A percentile compares a stretch with the other conserved stretches of the same genome.
These are phyloP conservation scores for Aotus griseimembra DNA, from an alignment of 2,797 vertebrate genomes.

Conservation along the genomic window DNA sequence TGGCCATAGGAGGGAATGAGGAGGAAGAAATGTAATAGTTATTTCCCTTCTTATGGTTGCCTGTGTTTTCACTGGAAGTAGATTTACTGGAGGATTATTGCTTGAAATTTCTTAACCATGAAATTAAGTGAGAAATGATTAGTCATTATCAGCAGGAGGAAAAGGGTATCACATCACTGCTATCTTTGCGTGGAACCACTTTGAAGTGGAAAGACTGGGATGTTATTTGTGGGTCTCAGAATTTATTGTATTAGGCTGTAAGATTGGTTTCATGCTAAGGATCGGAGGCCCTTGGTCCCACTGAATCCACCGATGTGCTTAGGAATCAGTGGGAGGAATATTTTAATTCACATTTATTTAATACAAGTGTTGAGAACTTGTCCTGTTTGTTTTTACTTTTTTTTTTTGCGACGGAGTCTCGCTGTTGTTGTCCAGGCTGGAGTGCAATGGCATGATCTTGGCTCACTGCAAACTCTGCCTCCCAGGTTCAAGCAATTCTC, in stretches of 20 bases:
- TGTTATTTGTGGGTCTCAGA: neutral
- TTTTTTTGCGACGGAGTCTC: neutral
- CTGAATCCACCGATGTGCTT: neutral
- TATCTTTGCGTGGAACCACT: neutral
- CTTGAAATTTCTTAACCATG: neutral
- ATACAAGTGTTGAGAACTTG: neutral
- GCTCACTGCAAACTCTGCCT: neutral
- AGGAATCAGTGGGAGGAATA: neutral
- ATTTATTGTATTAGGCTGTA: neutral
- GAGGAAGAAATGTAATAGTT: neutral
- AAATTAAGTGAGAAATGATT: neutral
- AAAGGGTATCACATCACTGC: neutral
- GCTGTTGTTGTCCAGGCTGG: neutral
- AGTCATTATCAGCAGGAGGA: neutral
- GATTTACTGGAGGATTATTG: neutral
- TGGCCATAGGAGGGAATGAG: neutral
- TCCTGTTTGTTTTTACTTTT: neutral
- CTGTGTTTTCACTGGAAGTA: neutral
- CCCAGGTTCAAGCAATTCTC: neutral
- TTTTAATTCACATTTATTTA: neutral
- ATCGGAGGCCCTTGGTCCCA: neutral
- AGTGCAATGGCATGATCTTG: fast-evolving
- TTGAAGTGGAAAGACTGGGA: neutral
- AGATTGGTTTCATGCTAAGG: neutral
- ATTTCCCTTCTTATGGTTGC: neutral